Base-by-base conservation (phyloP, 2,113 vertebrate species). In the Platycercus adscitus region DNA sequence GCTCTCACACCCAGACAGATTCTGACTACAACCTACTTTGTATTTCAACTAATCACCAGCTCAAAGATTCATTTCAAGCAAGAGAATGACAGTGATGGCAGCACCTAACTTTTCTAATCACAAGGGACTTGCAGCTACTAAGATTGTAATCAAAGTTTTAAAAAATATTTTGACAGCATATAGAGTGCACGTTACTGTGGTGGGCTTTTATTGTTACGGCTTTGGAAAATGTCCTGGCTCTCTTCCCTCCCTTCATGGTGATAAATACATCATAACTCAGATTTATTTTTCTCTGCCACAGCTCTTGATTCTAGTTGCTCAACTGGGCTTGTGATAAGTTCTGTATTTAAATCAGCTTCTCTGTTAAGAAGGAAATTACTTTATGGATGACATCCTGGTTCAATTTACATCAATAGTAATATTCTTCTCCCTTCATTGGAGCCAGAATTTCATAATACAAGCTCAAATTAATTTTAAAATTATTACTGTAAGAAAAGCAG, bases 311-410 rank as follows among this genome's bases (percentile, higher is more conserved):
- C 43, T 43, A 71, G 11, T 44, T 87, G 46, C 35, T 87, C 39
- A 68, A 0, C 46, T 81, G 28, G 44, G 10, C 18, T 80, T 69
- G 17, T 65, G 58, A 19, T 26, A 76, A 83, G 21, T 63, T 86
- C 76, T 81, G 35, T 68, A 70, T 92, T 84, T 87, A 91, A 78
- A 87, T 66, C 43, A 75, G 39, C 9, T 84, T 92, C 81, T 84
- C 69, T 77, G 11, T 75, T 71, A 75, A 85, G 81, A 81, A 66
- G 65, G 65, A 91, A 94, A 94, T 93, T 64, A 17, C 41, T 61
- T 96, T 89, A 89, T 85, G 78, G 69, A 94, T 87, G 43, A 84
- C 52, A 89, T 89, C 65, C 73, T 92, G 25, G 37, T 84, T 94
- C 69, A 84, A 85, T 95, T 91, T 91, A 50, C 61, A 83, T 86